phyloP scores from a whole-genome alignment of 2,888 invertebrate genomes.

The Melanchra persicariae region DNA sequence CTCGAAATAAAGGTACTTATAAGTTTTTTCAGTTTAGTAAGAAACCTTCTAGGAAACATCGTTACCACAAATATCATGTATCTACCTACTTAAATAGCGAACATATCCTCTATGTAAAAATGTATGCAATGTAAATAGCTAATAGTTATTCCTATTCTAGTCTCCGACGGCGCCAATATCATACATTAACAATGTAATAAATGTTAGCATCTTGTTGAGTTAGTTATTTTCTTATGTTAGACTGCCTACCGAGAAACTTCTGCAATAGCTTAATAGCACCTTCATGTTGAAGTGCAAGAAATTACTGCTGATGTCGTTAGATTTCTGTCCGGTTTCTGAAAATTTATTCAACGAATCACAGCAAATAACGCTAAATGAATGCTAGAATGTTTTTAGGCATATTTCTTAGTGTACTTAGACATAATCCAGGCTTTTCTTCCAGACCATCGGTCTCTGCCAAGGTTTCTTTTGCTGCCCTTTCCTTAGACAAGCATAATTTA shows the following conservation, averaged over 20 bases:
- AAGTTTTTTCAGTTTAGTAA: neutral
- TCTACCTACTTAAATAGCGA: neutral
- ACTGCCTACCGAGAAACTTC: slow-evolving; percentile 10
- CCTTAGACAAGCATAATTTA: neutral
- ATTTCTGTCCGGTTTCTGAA: neutral
- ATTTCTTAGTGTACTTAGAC: neutral
- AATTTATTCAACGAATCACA: neutral
- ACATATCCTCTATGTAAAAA: neutral
- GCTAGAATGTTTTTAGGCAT: too few species aligned
- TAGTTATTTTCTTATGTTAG: slow-evolving; percentile 23
- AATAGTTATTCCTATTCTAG: neutral
- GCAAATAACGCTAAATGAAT: too few species aligned
- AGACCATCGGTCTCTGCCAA: too few species aligned
- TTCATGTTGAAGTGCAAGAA: neutral
- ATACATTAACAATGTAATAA: slow-evolving; percentile 26
- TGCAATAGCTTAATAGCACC: neutral
- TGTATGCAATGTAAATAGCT: slow-evolving; percentile 18
- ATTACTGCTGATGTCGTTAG: neutral
- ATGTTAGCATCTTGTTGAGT: slow-evolving; percentile 27
- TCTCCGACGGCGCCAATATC: slow-evolving; percentile 11
- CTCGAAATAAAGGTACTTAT: neutral
- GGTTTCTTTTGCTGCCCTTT: neutral
- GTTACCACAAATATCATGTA: neutral
- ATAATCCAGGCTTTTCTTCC: neutral
- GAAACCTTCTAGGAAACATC: neutral